Base-by-base conservation (phyloP, 2,797 vertebrate genomes). In the Cynopterus sphinx region DNA sequence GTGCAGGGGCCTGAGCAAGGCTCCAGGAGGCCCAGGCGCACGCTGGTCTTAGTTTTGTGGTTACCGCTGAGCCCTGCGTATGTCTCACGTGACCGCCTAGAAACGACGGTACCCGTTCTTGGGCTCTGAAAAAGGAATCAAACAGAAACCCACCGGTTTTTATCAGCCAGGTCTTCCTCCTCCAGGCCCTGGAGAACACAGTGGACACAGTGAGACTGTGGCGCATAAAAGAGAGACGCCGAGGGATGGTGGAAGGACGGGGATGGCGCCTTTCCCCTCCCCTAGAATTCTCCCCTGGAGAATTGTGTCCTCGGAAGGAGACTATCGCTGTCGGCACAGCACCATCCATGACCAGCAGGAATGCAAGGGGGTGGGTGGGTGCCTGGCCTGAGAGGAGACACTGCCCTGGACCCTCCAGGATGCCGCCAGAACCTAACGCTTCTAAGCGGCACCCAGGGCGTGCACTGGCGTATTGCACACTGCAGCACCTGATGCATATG, bases 161-260 rank as follows among this genome's bases (percentile, higher is more conserved):
- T 15, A 3, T 11, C 55, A 49, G 16, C n/a, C 57, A 36, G 10
- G 4, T 8, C 33, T 33, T 24, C 74, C 57, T 67, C 89, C 85
- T 63, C 19, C 11, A 9, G 39, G 36, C 17, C 61, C 85, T 39
- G 39, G 39, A 59, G 10, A 24, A 78, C 33, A 57, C 49, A 49
- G 49, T 33, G 46, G 5, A 57, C 4, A 11, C 0, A 1, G 10
- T 12, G 9, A 36, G 49, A 8, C 28, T 3, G 31, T 12, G 24
- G 7, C 33, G 22, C 28, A 11, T 13, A 6, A 84, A 67, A 73
- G 17, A 46, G 26, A 26, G 59, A 89, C 85, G 22, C 21, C 21
- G 8, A 11, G 21, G 12, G 12, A 22, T n/a, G 31, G 43, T 55
- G 55, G 53, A 74, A 74, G 26, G 9, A 4, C 33, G 12, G 21